Evolutionary conservation across 2,113 vertebrate species (phyloP).

Genomic region (Entosphenus tridentatus): DNA sequence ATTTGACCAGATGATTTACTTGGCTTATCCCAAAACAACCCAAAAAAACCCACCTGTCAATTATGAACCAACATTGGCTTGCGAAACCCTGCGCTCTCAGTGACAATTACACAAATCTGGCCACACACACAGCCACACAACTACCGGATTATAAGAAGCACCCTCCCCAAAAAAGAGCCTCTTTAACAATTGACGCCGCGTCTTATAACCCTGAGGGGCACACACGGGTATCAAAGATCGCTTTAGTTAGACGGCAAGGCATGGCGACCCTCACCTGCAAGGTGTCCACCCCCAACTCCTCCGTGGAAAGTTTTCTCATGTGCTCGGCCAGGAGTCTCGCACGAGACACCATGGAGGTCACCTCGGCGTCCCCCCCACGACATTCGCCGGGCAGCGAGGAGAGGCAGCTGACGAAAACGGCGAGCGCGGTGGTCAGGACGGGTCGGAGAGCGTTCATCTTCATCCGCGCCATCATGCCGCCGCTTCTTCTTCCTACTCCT

Average conservation of each 20-base stretch:
- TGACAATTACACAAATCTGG: no score
- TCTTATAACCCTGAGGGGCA: no score
- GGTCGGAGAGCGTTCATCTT: no score
- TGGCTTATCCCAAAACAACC: no score
- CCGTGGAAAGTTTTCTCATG: conserved; percentile 61
- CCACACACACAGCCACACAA: conserved; percentile 4
- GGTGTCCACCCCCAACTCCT: conserved; percentile 68
- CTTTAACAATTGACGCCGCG: not conserved
- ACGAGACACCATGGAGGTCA: conserved; percentile 72
- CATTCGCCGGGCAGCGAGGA: conserved; percentile 20
- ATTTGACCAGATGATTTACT: no score
- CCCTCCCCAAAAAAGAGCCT: conserved; percentile 17
- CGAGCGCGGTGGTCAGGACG: conserved; percentile 6
- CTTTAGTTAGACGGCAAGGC: not conserved
- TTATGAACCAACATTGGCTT: no score
- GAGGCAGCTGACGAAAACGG: conserved; percentile 20
- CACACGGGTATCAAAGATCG: no score
- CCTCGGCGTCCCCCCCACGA: conserved; percentile 31
- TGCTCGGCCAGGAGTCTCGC: conserved; percentile 62
- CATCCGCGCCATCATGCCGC: no score
- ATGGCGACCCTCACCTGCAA: conserved; percentile 49
- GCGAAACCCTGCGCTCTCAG: no score
- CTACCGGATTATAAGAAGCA: not conserved
- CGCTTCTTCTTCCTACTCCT: no score
- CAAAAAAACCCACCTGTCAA: no score